Percentiles rank a stretch among this genome's conserved stretches.
Conservation (phyloP, 2,797 vertebrate genomes). For the Erpetoichthys calabaricus region DNA sequence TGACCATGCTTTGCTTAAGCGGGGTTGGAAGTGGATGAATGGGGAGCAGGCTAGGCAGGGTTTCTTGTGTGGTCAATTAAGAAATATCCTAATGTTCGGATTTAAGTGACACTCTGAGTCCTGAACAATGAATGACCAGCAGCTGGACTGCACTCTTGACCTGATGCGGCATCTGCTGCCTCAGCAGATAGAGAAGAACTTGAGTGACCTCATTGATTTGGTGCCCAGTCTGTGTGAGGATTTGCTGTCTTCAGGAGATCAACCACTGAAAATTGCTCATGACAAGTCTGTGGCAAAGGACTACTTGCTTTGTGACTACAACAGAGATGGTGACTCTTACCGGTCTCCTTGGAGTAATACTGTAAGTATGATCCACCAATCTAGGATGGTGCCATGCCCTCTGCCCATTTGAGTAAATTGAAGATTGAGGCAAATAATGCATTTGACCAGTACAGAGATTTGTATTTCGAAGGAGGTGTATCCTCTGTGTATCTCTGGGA, state of each 20-base stretch:
- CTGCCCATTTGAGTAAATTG: slow-evolving; percentile 86
- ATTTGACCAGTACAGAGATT: slow-evolving; percentile 98
- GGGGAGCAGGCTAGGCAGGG: no score
- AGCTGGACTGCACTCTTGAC: slow-evolving; percentile 98
- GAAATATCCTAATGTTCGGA: no score
- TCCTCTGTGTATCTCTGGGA: slow-evolving; percentile 98
- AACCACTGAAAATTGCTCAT: slow-evolving; percentile 94
- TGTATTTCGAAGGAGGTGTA: slow-evolving; percentile 97
- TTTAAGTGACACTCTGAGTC: no score
- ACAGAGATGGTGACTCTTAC: slow-evolving; percentile 95
- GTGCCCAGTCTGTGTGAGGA: slow-evolving; percentile 93
- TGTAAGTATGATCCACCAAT: slow-evolving; percentile 94
- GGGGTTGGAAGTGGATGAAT: no score
- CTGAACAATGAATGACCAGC: slow-evolving; percentile 94
- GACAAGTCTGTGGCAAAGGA: slow-evolving; percentile 96
- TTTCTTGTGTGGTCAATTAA: no score
- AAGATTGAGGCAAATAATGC: slow-evolving; percentile 97
- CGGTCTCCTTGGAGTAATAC: slow-evolving; percentile 73
- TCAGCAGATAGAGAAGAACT: slow-evolving; percentile 98
- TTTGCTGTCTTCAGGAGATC: slow-evolving; percentile 95
- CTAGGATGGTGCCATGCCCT: slow-evolving; percentile 96
- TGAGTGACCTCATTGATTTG: slow-evolving; percentile 98
- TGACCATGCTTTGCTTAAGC: no score
- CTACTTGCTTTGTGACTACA: slow-evolving; percentile 96
- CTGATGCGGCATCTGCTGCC: slow-evolving; percentile 98